Evolutionary conservation across 2,888 invertebrate species (phyloP), one percentile per base, ranked within the genome.

Genomic region (Pyrocoelia pectoralis): DNA sequence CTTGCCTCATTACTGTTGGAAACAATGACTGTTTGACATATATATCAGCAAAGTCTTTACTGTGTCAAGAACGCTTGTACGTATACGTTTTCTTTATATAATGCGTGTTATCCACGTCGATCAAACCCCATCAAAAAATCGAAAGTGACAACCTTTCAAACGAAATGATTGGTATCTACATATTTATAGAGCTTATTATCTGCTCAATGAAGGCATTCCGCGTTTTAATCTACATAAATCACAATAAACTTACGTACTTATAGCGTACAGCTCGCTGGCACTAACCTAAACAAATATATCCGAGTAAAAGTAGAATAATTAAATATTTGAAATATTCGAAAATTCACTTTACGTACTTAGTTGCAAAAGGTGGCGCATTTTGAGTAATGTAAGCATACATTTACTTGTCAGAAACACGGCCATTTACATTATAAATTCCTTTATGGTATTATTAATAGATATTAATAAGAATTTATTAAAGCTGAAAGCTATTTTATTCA

Each of bases 401-500:
- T 46, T 33, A 33, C 33, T n/a, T 33, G 33, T 33, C 13, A 41
- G 10, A 53, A 15, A 29, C 48, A 2, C 12, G 29, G 33, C 29
- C 46, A 46, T 56, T 56, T 29, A 17, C 56, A 56, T n/a, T 56
- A 48, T 56, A 48, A 48, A 56, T 29, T 15, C 56, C 48, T 51
- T 51, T 54, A 54, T 19, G 18, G 40, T 41, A 41, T 40, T 48
- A 56, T 56, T 48, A 56, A 56, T 56, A 56, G 48, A 17, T 33
- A 56, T 46, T 56, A 56, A 56, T 48, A 56, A 48, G 46, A 56
- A 56, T 56, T 56, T 56, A 56, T 56, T 56, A 56, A 46, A 18
- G 46, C 17, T 46, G 5, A 46, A 15, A 15, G 17, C 9, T n/a
- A 15, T 17, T 46, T 46, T 46, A 17, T 17, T 17, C n/a, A 18